Conservation (phyloP, 1,140 invertebrate species). For the Anadara kagoshimensis region DNA sequence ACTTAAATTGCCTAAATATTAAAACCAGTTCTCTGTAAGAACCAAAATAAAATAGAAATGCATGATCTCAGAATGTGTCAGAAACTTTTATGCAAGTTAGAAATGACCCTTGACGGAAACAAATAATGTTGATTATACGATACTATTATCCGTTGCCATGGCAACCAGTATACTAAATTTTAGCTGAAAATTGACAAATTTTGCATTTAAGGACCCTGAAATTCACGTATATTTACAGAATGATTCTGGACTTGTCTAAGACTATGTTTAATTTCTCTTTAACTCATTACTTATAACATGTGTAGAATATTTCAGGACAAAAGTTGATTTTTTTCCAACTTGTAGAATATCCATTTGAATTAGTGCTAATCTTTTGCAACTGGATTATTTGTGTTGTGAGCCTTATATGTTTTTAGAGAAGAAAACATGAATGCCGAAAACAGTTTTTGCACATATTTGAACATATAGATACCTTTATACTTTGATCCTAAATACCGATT, state of each 20-base stretch:
- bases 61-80: slow-evolving; percentile 18
- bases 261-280: slow-evolving; percentile 4
- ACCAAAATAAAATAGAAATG: slow-evolving; percentile 16
- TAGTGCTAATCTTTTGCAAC: not conserved
- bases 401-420: too few relatives aligned
- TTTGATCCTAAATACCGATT: too few relatives aligned
- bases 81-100: slow-evolving; percentile 15
- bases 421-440: too few relatives aligned
- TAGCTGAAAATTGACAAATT: slow-evolving; percentile 10
- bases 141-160: slow-evolving; percentile 18
- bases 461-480: too few relatives aligned
- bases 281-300: slow-evolving; percentile 17
- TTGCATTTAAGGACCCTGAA: slow-evolving; percentile 1
- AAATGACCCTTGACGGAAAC: slow-evolving; percentile 15
- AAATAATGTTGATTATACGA: slow-evolving; percentile 19
- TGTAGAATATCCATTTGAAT: slow-evolving; percentile 6
- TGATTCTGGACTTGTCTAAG: slow-evolving; percentile 1
- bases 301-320: slow-evolving; percentile 17
- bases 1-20: slow-evolving; percentile 19
- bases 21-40: slow-evolving; percentile 11
- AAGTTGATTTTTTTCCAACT: slow-evolving; percentile 19
- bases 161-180: slow-evolving; percentile 17
- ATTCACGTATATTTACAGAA: slow-evolving; percentile 2
- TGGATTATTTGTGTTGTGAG: too few relatives aligned
- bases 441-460: too few relatives aligned